Base-by-base conservation (phyloP, 2,113 vertebrate species). In the Chinchilla lanigera region DNA sequence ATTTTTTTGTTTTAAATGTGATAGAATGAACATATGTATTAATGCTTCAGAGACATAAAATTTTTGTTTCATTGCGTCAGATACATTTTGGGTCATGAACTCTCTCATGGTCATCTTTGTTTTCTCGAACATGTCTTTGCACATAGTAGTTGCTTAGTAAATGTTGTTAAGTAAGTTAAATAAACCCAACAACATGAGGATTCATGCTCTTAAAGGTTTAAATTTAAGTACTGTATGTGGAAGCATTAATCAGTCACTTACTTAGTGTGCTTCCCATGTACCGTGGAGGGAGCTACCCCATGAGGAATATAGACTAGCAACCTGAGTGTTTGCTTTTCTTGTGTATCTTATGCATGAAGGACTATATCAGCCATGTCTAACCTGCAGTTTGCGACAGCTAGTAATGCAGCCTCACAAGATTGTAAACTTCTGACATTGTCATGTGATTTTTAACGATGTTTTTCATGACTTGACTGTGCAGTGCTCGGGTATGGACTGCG, bases 81-180 rank as follows among this genome's bases (percentile, higher is more conserved):
- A 17, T 24, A 85, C n/a, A 47, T 84, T 26, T 93, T 44, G 65
- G 30, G 7, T 83, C 24, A 35, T 38, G 80, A 80, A 8, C 41
- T 67, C 10, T 56, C 65, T 60, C 13, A 3, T 4, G 56, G 26
- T 28, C 35, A 52, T 85, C 26, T 56, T 89, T 86, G 60, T 88
- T 90, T 63, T 73, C 41, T 35, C 71, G 44, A 75, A 19, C 50
- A 7, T 58, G 41, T 44, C 88, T 94, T 94, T 87, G 47, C 35
- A 58, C 61, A 41, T 60, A 75, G 80, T 93, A 88, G 69, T 38
- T 91, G 50, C 52, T 95, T 63, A 89, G 7, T 86, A 77, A 95
- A 63, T 77, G 47, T 52, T 82, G 28, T 61, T 54, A 93, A 90
- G 78, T 94, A 80, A 63, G 81, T 38, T 63, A 71, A 92, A n/a